These are phyloP conservation scores for Tyrannus savana DNA, from an alignment of 2,113 vertebrate species.

Conservation along the genomic window DNA sequence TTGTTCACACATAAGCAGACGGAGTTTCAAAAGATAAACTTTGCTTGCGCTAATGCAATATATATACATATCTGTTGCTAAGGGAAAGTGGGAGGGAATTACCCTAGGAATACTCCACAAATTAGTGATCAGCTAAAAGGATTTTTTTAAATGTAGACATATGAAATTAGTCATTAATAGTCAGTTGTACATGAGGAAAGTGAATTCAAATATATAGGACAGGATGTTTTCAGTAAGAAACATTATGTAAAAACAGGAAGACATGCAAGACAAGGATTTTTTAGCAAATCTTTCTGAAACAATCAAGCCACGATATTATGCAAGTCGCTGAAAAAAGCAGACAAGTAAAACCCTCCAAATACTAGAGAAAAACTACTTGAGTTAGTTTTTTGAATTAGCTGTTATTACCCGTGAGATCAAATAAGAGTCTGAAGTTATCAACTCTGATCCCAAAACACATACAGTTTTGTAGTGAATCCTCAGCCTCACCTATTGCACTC, in stretches of 20 bases:
- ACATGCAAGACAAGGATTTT: background rate
- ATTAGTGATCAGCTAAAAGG: background rate
- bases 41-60: background rate
- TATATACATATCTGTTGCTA: background rate
- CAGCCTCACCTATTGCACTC: background rate
- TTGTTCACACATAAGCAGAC: background rate
- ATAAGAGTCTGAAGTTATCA: background rate
- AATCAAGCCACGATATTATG: background rate
- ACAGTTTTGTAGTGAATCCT: background rate
- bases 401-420: background rate
- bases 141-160: background rate
- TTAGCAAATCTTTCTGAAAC: background rate
- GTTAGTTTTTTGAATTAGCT: background rate
- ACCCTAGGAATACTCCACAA: background rate
- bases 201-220: background rate
- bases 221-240: background rate
- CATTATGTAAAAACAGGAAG: background rate
- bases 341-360: background rate
- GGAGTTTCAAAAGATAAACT: background rate
- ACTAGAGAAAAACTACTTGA: background rate
- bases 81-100: background rate
- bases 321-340: background rate
- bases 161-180: background rate
- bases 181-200: background rate
- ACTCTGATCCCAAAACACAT: background rate